phyloP scores from a whole-genome alignment of 2,888 invertebrate genomes.

The Lithosia quadra region DNA sequence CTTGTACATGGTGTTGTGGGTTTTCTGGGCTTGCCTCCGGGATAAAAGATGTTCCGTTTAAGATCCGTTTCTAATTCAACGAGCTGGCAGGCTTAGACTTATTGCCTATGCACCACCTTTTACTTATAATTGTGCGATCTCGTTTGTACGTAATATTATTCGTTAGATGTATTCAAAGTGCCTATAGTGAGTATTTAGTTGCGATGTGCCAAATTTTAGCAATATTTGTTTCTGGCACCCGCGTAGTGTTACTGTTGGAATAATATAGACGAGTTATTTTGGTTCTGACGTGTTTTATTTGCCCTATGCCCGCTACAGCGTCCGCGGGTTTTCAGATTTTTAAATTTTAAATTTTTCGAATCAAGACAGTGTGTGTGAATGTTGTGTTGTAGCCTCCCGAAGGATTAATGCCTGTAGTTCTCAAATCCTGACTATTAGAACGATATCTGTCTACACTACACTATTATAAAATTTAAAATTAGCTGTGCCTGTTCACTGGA shows the following conservation, averaged over 20 bases:
- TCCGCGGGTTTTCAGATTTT: too few relatives aligned
- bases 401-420: too few relatives aligned
- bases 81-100: not conserved
- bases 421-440: too few relatives aligned
- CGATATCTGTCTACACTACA: too few relatives aligned
- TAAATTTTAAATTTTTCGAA: too few relatives aligned
- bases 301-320: too few relatives aligned
- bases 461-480: too few relatives aligned
- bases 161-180: conserved; percentile 33
- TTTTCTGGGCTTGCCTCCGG: not conserved
- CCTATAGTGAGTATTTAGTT: conserved; percentile 39
- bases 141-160: conserved; percentile 34
- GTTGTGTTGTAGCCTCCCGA: too few relatives aligned
- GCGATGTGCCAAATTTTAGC: conserved; percentile 46
- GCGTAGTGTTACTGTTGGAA: conserved; percentile 41
- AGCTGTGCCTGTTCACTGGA: too few relatives aligned
- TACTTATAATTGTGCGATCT: conserved; percentile 9
- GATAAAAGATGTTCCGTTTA: not conserved
- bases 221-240: conserved; percentile 32
- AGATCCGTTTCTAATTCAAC: conserved; percentile 2
- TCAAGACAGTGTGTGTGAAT: too few relatives aligned
- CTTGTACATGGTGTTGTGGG: not conserved
- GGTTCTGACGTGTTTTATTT: conserved; percentile 35
- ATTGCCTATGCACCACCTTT: not conserved
- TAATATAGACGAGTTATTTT: conserved; percentile 49